Evolutionary conservation across 2,888 invertebrate genomes (phyloP).

Genomic region (Oscheius sp.): DNA sequence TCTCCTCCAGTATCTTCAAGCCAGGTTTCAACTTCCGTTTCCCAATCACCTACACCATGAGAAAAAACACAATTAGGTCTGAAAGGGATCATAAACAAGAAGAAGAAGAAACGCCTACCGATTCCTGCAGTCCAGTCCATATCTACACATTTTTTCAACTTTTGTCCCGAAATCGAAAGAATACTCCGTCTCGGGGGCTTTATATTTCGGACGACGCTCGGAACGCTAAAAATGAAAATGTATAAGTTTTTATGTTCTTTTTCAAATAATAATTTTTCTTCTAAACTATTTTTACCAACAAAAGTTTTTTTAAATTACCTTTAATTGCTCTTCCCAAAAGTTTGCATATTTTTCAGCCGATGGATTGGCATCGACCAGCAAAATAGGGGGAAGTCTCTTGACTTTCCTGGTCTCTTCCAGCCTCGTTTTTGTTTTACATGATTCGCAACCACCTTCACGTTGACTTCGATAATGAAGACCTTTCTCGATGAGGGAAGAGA

Average conservation of each 20-base stretch:
- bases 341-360: constrained; percentile 21
- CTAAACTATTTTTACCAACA: background rate
- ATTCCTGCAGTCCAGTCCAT: constrained; percentile 37
- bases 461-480: constrained; percentile 37
- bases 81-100: background rate
- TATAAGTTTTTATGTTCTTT: background rate
- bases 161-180: background rate
- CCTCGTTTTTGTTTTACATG: constrained; percentile 34
- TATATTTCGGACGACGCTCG: constrained; percentile 36
- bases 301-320: constrained; percentile 10
- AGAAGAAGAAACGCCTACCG: constrained; percentile 2
- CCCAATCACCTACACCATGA: constrained; percentile 49
- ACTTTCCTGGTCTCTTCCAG: constrained; percentile 44
- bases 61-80: constrained; percentile 45
- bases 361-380: constrained; percentile 46
- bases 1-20: constrained; percentile 39
- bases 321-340: constrained; percentile 46
- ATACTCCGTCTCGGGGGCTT: constrained; percentile 26
- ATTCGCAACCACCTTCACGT: constrained; percentile 37
- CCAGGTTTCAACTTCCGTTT: constrained; percentile 37
- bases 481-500: constrained; percentile 50
- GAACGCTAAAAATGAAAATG: constrained; percentile 11
- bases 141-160: constrained; percentile 25
- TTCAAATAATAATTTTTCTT: background rate
- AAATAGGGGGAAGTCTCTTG: constrained; percentile 37